Evolutionary conservation across 2,888 invertebrate species (phyloP), one percentile per base, ranked within the genome.

Genomic region (Drosophila ezoana): DNA sequence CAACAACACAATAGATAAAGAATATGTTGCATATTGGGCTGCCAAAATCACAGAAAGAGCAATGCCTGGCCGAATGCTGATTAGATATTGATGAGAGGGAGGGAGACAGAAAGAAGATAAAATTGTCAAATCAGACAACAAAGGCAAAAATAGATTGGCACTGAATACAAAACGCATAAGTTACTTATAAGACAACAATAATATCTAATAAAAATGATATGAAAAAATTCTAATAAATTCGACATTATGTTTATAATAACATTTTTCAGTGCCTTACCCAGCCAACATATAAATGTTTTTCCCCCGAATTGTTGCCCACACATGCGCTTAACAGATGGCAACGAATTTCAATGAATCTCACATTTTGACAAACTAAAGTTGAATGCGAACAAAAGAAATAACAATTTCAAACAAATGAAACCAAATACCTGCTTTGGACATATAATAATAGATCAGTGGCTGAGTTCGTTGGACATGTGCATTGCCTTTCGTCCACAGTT

Each of bases 381-480:
- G 9, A 59, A 41, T 14, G 16, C 9, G 37, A 38, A n/a, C 28
- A 18, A 11, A 35, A 56, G 58, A 47, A 56, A 47, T n/a, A 43
- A 49, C 8, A 56, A 32, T 32, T 61, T 40, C 13, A 16, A 53
- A 53, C 56, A 53, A 59, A 66, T 67, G 62, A 59, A 65, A 75
- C 38, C 48, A 23, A 54, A 72, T 49, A 45, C 56, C 74, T 10
- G 62, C 51, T 62, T 57, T 67, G 57, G 48, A 9, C 11, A 44
- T 48, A 75, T 83, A 71, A 77, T 72, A 74, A 77, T 72, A 61
- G 63, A 58, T 63, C 40, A 63, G 53, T 41, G 56, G 54, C 47
- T 52, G 37, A 43, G 44, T 44, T 33, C 61, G 56, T 16, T 16
- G 3, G 63, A 49, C 65, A 69, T 64, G 61, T 59, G 66, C 56